A percentile compares a stretch with the other conserved stretches of the same genome.
Evolutionary conservation across 2,888 invertebrate genomes (phyloP).

Genomic region (Tipula helvola): DNA sequence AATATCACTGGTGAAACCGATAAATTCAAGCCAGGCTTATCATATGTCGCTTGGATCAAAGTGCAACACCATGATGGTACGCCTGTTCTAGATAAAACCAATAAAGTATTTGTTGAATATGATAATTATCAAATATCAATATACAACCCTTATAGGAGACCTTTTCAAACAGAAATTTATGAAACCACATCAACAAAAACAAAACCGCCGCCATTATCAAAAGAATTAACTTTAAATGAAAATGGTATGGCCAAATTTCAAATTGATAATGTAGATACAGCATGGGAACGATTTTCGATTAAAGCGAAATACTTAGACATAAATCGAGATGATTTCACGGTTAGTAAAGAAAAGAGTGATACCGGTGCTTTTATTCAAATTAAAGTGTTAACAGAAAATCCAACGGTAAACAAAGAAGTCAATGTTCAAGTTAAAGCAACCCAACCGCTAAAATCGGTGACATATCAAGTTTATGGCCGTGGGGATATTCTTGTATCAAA

Average conservation of each 20-base stretch:
- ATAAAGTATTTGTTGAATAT: slow-evolving; percentile 34
- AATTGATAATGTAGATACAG: slow-evolving; percentile 21
- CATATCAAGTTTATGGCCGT: slow-evolving; percentile 67
- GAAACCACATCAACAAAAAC: not conserved
- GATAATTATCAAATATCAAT: not conserved
- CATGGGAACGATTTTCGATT: slow-evolving; percentile 17
- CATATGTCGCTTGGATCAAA: slow-evolving; percentile 47
- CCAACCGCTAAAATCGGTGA: slow-evolving; percentile 57
- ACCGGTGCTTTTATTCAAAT: slow-evolving; percentile 47
- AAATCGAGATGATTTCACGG: slow-evolving; percentile 21
- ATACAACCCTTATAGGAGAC: not conserved
- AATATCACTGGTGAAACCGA: slow-evolving; percentile 68
- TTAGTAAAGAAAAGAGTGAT: slow-evolving; percentile 19
- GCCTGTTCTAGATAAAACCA: slow-evolving; percentile 45
- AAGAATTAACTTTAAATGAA: slow-evolving; percentile 41
- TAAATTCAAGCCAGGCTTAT: slow-evolving; percentile 79
- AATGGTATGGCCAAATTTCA: slow-evolving; percentile 49
- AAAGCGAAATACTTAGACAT: slow-evolving; percentile 71
- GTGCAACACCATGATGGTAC: slow-evolving; percentile 56
- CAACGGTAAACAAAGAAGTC: slow-evolving; percentile 52
- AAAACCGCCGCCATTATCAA: slow-evolving; percentile 22
- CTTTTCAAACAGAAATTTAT: not conserved
- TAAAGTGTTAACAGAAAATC: slow-evolving; percentile 40
- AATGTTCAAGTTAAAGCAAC: slow-evolving; percentile 64
- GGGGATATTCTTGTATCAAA: slow-evolving; percentile 71